Evolutionary conservation across 2,888 invertebrate species (phyloP).

Genomic region (Platerodrilus igneus): DNA sequence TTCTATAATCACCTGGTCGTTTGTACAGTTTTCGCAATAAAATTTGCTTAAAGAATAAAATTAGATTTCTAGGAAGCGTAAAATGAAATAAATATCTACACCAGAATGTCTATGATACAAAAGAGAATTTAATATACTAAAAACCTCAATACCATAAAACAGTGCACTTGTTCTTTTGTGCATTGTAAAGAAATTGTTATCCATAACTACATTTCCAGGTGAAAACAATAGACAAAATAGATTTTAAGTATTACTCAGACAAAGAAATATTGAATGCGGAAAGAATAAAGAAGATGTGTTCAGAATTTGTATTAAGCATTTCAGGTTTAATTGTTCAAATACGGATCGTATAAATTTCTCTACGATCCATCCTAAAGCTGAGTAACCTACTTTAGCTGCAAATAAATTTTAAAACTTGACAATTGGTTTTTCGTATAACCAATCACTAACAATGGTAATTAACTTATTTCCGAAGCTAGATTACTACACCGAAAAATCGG

Average conservation of each 20-base stretch:
- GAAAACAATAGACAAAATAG: constrained; percentile 17
- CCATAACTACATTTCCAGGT: constrained; percentile 12
- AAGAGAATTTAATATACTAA: too few species aligned
- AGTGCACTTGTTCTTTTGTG: constrained; percentile 15
- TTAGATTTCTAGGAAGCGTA: too few species aligned
- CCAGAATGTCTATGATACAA: too few species aligned
- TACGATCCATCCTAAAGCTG: constrained; percentile 1
- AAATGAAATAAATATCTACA: too few species aligned
- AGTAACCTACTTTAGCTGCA: constrained; percentile 3
- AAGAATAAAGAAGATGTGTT: constrained; percentile 14
- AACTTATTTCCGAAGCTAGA: constrained; percentile 12
- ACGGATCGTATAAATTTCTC: constrained; percentile 1
- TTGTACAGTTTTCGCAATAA: constrained; percentile 38
- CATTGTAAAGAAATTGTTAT: constrained; percentile 14
- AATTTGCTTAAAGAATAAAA: constrained; percentile 26
- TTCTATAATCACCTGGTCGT: constrained; percentile 42
- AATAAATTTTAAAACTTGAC: constrained; percentile 5
- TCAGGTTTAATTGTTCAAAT: constrained; percentile 1
- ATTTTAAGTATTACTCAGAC: constrained; percentile 11
- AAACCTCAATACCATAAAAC: too few species aligned
- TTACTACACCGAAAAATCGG: constrained; percentile 7
- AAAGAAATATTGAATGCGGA: constrained; percentile 10
- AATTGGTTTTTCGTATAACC: constrained; percentile 5
- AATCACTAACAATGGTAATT: constrained; percentile 10
- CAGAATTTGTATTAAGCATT: constrained; percentile 10